phyloP scores from a whole-genome alignment of 2,797 vertebrate genomes.

The Rhabdomys pumilio region DNA sequence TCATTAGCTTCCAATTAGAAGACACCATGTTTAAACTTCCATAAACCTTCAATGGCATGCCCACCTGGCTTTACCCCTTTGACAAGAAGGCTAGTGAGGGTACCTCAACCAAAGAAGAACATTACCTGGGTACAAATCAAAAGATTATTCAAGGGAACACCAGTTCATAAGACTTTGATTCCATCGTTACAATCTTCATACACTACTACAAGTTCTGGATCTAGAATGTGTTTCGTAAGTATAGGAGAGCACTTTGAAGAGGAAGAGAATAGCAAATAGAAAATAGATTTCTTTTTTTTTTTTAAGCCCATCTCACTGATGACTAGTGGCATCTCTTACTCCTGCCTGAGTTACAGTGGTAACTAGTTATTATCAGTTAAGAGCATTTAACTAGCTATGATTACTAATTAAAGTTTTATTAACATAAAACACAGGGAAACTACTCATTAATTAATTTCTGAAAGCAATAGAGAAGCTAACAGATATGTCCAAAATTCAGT shows the following conservation, averaged over 20 bases:
- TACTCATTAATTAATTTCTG: conserved; percentile 23
- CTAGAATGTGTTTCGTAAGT: background rate
- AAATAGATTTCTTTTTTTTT: too few relatives aligned
- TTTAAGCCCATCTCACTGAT: background rate
- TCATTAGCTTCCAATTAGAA: background rate
- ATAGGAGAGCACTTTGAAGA: background rate
- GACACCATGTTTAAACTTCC: background rate
- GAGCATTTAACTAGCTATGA: conserved; percentile 7
- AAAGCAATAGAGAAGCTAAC: background rate
- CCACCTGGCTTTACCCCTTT: background rate
- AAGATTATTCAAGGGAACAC: background rate
- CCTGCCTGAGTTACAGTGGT: background rate
- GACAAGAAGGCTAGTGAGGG: background rate
- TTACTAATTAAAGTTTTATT: conserved; percentile 19
- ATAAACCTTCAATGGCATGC: accelerated
- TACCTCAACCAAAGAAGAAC: background rate
- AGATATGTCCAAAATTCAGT: background rate
- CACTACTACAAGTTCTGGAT: background rate
- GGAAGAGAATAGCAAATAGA: background rate
- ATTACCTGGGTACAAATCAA: conserved; percentile 37
- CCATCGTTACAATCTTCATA: background rate
- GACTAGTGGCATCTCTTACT: background rate
- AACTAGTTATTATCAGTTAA: background rate
- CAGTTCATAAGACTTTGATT: background rate
- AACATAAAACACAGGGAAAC: background rate